These are phyloP conservation scores for Colletes collaris DNA, from an alignment of 2,888 invertebrate genomes.

Conservation along the genomic window DNA sequence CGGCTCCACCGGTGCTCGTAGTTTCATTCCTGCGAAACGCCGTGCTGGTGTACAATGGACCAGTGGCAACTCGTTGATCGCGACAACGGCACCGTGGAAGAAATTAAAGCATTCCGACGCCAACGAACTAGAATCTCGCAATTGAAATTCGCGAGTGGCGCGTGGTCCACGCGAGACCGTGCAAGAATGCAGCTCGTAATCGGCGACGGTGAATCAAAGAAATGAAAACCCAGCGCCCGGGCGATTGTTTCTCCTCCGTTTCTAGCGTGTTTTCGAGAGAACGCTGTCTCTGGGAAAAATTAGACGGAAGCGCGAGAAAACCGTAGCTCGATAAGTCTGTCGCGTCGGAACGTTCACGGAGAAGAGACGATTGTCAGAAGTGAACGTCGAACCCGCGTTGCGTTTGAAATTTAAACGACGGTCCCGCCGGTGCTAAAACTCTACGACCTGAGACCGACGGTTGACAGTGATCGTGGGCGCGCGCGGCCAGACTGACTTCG, in stretches of 20 bases:
- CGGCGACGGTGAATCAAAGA: conserved; percentile 21
- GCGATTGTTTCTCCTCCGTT: background rate
- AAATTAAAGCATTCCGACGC: conserved; percentile 47
- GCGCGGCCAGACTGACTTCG: conserved; percentile 78
- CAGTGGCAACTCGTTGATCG: conserved; percentile 19
- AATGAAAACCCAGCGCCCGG: conserved; percentile 1
- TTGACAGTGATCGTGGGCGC: conserved; percentile 75
- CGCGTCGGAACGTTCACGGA: too few relatives aligned
- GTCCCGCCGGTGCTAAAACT: conserved; percentile 40
- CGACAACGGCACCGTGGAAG: conserved; percentile 32
- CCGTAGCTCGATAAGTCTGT: too few relatives aligned
- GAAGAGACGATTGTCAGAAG: too few relatives aligned
- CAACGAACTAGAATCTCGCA: conserved; percentile 38
- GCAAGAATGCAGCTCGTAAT: conserved; percentile 45
- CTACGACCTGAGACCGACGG: conserved; percentile 57
- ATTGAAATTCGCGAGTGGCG: conserved; percentile 47
- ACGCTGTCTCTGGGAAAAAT: background rate
- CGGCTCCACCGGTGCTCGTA: background rate
- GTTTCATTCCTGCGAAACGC: conserved; percentile 21
- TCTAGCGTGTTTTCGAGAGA: background rate
- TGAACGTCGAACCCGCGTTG: background rate
- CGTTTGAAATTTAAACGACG: conserved; percentile 25
- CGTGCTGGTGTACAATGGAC: background rate
- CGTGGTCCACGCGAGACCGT: conserved; percentile 43
- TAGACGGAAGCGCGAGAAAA: background rate